Evolutionary conservation across 2,797 vertebrate genomes (phyloP).

Genomic region (Cygnus olor): DNA sequence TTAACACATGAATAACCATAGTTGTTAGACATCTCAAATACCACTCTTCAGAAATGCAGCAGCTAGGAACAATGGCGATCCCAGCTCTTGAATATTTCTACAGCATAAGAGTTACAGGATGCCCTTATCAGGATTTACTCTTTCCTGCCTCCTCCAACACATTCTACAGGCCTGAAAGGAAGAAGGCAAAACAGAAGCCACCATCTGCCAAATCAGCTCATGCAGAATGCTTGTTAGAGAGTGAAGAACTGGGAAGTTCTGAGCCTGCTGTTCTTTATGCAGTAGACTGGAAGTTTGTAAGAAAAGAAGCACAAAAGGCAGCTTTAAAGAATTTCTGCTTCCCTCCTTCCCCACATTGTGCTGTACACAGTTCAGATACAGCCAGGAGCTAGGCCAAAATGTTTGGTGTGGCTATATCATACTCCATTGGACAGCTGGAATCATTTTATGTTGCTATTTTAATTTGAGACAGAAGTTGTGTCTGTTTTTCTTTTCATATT

Average conservation of each 20-base stretch:
- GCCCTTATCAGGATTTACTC: background rate
- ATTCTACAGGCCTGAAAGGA: background rate
- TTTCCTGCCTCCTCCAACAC: background rate
- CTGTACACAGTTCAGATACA: background rate
- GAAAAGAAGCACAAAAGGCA: background rate
- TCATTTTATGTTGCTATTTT: conserved; percentile 57
- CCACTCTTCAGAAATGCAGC: background rate
- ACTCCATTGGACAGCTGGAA: conserved; percentile 45
- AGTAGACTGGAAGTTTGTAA: background rate
- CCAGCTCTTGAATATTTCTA: background rate
- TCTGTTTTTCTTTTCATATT: conserved; percentile 51
- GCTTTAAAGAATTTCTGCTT: conserved; percentile 21
- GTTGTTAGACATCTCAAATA: background rate
- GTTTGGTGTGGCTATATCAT: conserved; percentile 43
- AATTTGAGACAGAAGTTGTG: conserved; percentile 62
- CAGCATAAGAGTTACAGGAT: background rate
- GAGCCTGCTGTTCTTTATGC: background rate
- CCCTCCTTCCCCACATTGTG: background rate
- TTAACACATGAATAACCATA: background rate
- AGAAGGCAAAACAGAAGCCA: background rate
- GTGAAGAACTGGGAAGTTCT: background rate
- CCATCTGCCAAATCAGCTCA: background rate
- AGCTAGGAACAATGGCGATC: background rate
- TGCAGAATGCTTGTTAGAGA: background rate
- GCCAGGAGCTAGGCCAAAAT: conserved; percentile 25